These are phyloP conservation scores for Eupithecia vulgata DNA, from an alignment of 2,888 invertebrate species.

Conservation along the genomic window DNA sequence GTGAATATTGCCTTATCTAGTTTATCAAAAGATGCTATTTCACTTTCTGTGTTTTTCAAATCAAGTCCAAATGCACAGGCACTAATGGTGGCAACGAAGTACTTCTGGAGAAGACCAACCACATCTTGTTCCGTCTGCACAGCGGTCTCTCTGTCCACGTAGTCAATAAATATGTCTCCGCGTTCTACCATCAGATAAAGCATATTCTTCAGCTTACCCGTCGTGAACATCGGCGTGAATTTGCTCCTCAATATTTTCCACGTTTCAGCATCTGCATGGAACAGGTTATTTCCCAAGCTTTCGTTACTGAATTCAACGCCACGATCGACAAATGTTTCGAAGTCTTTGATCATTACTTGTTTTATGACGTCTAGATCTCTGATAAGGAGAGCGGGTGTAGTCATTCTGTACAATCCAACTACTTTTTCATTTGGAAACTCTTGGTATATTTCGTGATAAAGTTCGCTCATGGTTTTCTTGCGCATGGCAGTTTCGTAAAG, in stretches of 20 bases:
- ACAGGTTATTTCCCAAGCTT: constrained; percentile 61
- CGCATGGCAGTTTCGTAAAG: constrained; percentile 47
- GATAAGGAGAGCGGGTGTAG: constrained; percentile 56
- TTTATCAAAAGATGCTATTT: constrained; percentile 37
- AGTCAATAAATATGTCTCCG: constrained; percentile 38
- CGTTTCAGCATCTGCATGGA: constrained; percentile 59
- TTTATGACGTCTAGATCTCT: constrained; percentile 64
- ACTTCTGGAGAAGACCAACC: constrained; percentile 52
- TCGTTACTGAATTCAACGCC: constrained; percentile 57
- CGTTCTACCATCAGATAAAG: constrained; percentile 57
- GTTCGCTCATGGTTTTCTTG: constrained; percentile 30
- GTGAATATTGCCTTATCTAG: constrained; percentile 44
- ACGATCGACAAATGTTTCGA: constrained; percentile 59
- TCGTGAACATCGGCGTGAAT: constrained; percentile 63
- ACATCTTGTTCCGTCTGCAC: constrained; percentile 49
- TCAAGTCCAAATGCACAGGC: constrained; percentile 61
- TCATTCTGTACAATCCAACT: constrained; percentile 62
- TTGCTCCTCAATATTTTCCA: constrained; percentile 60
- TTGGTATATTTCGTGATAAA: constrained; percentile 46
- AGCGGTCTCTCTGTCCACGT: constrained; percentile 15
- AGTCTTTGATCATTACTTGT: constrained; percentile 64
- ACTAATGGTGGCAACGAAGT: constrained; percentile 55
- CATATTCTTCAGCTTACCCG: constrained; percentile 66
- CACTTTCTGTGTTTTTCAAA: constrained; percentile 47
- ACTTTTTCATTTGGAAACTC: constrained; percentile 60